Percentiles rank a stretch among this genome's conserved stretches.
phyloP scores from a whole-genome alignment of 2,113 vertebrate species.

The Entomyzon cyanotis region DNA sequence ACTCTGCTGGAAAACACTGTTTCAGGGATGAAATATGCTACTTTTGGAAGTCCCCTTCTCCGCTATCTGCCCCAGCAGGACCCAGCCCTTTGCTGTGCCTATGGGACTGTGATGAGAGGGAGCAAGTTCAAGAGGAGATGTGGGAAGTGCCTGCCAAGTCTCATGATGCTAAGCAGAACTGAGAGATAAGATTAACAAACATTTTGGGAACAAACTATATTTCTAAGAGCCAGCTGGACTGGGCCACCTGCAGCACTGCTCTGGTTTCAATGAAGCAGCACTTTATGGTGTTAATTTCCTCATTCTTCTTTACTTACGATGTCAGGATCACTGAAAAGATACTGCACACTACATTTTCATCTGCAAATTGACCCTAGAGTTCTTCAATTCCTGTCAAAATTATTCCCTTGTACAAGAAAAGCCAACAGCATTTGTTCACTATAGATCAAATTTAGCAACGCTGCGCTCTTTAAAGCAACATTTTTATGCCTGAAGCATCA shows the following conservation, averaged over 20 bases:
- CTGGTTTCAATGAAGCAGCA: neutral
- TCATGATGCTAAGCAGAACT: neutral
- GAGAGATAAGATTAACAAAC: neutral
- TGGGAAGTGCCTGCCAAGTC: neutral
- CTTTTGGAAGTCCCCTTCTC: neutral
- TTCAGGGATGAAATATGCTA: neutral
- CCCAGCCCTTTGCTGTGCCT: neutral
- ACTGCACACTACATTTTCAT: neutral
- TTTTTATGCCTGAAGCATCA: neutral
- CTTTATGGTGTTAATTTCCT: neutral
- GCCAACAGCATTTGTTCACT: neutral
- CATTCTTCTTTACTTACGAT: neutral
- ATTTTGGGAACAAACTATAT: neutral
- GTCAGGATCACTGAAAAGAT: neutral
- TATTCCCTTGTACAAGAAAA: neutral
- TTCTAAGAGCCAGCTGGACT: neutral
- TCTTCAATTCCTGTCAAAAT: neutral
- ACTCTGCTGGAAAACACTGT: neutral
- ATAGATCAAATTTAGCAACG: neutral
- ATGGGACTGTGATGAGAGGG: neutral
- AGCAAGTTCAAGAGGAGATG: neutral
- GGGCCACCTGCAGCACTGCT: neutral
- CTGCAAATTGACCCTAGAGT: neutral
- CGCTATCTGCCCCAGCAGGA: neutral
- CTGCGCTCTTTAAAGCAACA: neutral